Percentiles rank a stretch among this genome's conserved stretches.
Conservation (phyloP, 2,888 invertebrate genomes). For the Thecophora atra region DNA sequence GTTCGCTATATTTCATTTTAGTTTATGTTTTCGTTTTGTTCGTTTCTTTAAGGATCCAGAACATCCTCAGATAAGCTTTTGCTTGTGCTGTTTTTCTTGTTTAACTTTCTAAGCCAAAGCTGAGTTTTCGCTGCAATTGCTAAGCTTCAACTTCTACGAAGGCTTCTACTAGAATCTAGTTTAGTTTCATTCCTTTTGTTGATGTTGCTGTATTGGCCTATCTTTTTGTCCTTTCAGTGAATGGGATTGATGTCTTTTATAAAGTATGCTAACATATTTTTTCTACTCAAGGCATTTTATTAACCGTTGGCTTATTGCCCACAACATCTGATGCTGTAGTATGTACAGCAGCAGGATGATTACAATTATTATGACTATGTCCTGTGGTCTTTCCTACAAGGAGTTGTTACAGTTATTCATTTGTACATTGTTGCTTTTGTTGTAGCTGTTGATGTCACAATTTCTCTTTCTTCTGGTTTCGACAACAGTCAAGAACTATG, state of each 20-base stretch:
- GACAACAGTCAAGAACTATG: too few species aligned
- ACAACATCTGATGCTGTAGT: slow-evolving; percentile 24
- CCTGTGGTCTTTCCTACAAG: slow-evolving; percentile 17
- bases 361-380: slow-evolving; percentile 32
- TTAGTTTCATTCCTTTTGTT: neutral
- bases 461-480: neutral
- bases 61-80: slow-evolving; percentile 8
- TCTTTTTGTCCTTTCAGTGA: neutral
- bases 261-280: neutral
- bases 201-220: neutral
- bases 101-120: neutral
- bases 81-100: neutral
- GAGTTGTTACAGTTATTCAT: slow-evolving; percentile 11
- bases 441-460: neutral
- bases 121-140: neutral
- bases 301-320: slow-evolving; percentile 20
- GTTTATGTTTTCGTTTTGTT: neutral
- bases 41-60: neutral
- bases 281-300: slow-evolving; percentile 7
- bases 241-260: slow-evolving; percentile 9
- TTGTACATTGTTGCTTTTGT: neutral
- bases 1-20: neutral
- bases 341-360: slow-evolving; percentile 19
- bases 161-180: neutral
- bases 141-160: neutral